Base-by-base conservation (phyloP, 1,140 invertebrate genomes). In the Neuroterus valhalla region DNA sequence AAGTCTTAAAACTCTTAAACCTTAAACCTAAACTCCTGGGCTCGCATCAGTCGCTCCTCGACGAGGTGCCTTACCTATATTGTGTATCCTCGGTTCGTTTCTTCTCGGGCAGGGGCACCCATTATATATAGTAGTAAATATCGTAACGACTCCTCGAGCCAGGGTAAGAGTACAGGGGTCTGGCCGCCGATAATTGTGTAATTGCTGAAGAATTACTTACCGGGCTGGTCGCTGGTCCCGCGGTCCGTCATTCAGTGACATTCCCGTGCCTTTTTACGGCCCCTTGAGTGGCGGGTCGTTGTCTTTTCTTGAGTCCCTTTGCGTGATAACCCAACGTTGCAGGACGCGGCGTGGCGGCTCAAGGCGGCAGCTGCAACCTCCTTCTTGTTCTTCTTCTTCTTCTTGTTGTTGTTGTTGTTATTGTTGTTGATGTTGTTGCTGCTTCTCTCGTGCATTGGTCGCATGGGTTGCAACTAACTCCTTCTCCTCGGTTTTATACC, bases 81-180 rank as follows among this genome's bases (percentile, higher is more conserved):
- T 62, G 55, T 62, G n/a, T 62, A 62, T 62, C 55, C 55, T 38
- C 26, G 81, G 82, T 72, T 66, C 71, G 82, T 84, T 85, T 83
- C 81, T 82, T 81, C 76, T 71, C 76, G 75, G 75, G 74, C 82
- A 87, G 84, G 78, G 82, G 78, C 85, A 82, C 79, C 86, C 84
- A 90, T 90, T 90, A 90, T 87, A 90, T 87, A 86, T 86, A 89
- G 88, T 89, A 89, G 87, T 90, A 90, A 90, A 90, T 89, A 90
- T 89, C 86, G 84, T 89, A 89, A 90, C 87, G 86, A 90, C 88
- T 86, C 71, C 71, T 81, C 79, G 78, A 70, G 81, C 68, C 78
- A 77, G 78, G 55, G 75, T 72, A 83, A 79, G 82, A 82, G 77
- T 74, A 76, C 80, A 77, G 79, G 72, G 70, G 74, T 80, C 85